These are phyloP conservation scores for Microplitis manilae DNA, from an alignment of 2,888 invertebrate genomes.

Conservation along the genomic window DNA sequence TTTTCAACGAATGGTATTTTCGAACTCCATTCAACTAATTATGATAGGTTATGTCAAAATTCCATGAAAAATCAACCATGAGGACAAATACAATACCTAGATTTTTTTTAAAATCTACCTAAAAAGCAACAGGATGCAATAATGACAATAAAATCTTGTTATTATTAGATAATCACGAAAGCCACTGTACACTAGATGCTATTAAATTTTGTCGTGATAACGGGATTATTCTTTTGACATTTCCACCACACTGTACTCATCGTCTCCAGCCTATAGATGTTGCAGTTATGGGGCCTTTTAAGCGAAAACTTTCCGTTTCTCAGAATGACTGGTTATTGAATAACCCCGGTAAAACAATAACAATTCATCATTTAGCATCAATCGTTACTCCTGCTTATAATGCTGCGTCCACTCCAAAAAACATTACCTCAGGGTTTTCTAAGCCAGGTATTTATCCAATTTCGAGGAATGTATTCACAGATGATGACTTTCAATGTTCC, in stretches of 20 bases:
- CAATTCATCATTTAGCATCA: background rate
- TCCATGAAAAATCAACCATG: too few relatives aligned
- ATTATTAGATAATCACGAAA: slow-evolving; percentile 49
- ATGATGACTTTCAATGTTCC: background rate
- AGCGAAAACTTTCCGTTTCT: background rate
- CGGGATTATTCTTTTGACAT: slow-evolving; percentile 9
- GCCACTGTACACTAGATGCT: slow-evolving; percentile 13
- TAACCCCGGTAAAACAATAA: background rate
- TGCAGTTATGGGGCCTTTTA: slow-evolving; percentile 26
- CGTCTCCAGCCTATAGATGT: slow-evolving; percentile 30
- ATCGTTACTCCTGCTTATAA: background rate
- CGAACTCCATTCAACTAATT: too few relatives aligned
- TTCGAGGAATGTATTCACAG: background rate
- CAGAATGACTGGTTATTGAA: background rate
- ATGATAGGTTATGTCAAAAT: too few relatives aligned
- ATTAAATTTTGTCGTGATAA: slow-evolving; percentile 6
- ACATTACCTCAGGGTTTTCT: background rate
- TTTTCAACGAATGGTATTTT: too few relatives aligned
- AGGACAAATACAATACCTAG: too few relatives aligned
- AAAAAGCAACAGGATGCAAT: slow-evolving; percentile 40
- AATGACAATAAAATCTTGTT: slow-evolving; percentile 54
- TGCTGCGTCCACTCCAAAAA: background rate
- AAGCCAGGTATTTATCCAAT: background rate
- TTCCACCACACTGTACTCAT: slow-evolving; percentile 32
- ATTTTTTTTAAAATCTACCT: too few relatives aligned